Conservation (phyloP, 2,888 invertebrate species). For the Dolichomitus sp. region DNA sequence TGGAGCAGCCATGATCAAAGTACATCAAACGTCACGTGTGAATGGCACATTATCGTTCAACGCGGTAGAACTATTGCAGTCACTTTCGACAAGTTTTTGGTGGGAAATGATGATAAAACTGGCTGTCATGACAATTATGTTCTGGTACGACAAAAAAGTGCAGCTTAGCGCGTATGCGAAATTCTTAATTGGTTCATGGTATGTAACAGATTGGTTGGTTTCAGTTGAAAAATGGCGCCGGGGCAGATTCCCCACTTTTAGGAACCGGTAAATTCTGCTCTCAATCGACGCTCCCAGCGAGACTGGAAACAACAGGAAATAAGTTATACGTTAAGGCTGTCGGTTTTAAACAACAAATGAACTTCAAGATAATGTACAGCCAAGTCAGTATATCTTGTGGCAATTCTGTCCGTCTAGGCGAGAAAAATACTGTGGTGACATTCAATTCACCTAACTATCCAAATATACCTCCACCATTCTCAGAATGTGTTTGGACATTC, state of each 20-base stretch:
- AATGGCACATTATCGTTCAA: conserved; percentile 92
- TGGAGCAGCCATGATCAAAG: conserved; percentile 64
- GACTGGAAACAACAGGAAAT: conserved; percentile 90
- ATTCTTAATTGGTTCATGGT: not conserved
- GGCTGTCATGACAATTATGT: conserved; percentile 86
- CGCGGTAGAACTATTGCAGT: conserved; percentile 91
- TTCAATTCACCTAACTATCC: conserved; percentile 95
- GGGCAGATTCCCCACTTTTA: conserved; percentile 91
- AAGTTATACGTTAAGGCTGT: conserved; percentile 87
- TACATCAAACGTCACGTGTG: conserved; percentile 87
- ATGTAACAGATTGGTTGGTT: not conserved
- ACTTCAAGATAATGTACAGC: conserved; percentile 83
- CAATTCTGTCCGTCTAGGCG: conserved; percentile 88
- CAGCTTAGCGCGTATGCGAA: not conserved
- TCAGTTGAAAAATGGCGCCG: conserved; percentile 92
- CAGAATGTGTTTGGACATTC: conserved; percentile 94
- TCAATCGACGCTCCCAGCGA: conserved; percentile 77
- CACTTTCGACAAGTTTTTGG: conserved; percentile 88
- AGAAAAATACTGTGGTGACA: conserved; percentile 86
- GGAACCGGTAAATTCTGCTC: conserved; percentile 92
- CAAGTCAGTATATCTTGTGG: conserved; percentile 91
- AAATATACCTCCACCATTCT: conserved; percentile 91
- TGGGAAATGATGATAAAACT: conserved; percentile 85
- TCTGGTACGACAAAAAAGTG: conserved; percentile 78
- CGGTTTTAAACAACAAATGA: conserved; percentile 59